Conservation (phyloP, 2,113 vertebrate species). For the Burhinus oedicnemus region DNA sequence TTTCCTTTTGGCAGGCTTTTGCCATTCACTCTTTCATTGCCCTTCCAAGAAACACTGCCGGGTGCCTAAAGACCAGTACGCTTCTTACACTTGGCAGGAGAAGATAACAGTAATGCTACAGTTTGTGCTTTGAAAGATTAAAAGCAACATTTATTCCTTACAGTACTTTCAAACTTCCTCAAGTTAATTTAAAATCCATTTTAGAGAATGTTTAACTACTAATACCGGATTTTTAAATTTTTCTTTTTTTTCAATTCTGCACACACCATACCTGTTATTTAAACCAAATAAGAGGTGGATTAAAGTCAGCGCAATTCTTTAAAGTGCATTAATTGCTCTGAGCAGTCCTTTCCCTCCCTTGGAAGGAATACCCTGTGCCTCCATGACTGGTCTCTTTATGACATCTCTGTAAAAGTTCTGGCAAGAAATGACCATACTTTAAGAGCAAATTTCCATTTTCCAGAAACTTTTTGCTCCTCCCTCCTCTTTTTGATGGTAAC, state of each 20-base stretch:
- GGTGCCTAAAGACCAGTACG: slow-evolving; percentile 1
- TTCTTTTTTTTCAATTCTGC: not conserved
- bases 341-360: not conserved
- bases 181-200: slow-evolving; percentile 37
- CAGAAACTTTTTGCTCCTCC: not conserved
- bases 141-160: slow-evolving; percentile 45
- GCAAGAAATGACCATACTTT: not conserved
- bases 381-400: slow-evolving; percentile 18
- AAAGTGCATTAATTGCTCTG: slow-evolving; percentile 38
- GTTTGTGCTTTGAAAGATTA: slow-evolving; percentile 61
- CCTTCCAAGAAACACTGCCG: slow-evolving; percentile 56
- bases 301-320: slow-evolving; percentile 16
- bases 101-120: slow-evolving; percentile 55
- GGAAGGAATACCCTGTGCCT: not conserved
- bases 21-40: slow-evolving; percentile 57
- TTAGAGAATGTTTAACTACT: not conserved
- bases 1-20: slow-evolving; percentile 65
- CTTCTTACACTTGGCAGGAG: slow-evolving; percentile 53
- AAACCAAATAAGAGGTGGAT: slow-evolving; percentile 27
- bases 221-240: not conserved
- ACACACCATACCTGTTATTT: not conserved
- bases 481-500: slow-evolving; percentile 4
- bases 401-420: slow-evolving; percentile 41
- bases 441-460: not conserved
- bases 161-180: slow-evolving; percentile 41